phyloP scores from a whole-genome alignment of 2,797 vertebrate species.

The Linurgus olivaceus region DNA sequence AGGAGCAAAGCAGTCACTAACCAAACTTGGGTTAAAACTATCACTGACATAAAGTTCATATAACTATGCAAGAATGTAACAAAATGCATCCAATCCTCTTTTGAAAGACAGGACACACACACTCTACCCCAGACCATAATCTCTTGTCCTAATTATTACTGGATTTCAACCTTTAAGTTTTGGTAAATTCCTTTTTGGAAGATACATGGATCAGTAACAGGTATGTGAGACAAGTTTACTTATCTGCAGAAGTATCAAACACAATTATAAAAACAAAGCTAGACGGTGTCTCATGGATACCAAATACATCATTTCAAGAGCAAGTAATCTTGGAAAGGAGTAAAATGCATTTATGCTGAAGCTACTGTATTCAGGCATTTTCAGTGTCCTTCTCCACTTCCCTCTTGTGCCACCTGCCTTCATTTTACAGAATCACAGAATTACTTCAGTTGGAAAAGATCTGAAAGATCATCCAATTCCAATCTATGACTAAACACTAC shows the following conservation, averaged over 20 bases:
- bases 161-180: not conserved
- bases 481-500: not conserved
- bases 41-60: not conserved
- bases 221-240: not conserved
- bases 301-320: not conserved
- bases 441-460: not conserved
- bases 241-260: not conserved
- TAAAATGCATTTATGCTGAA: not conserved
- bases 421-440: not conserved
- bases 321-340: not conserved
- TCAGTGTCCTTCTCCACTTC: not conserved
- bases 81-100: not conserved
- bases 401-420: not conserved
- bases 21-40: not conserved
- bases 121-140: not conserved
- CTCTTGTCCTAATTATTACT: not conserved
- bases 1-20: not conserved
- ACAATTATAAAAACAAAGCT: not conserved
- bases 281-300: not conserved
- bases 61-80: not conserved
- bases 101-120: not conserved
- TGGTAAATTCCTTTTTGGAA: not conserved
- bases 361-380: not conserved
- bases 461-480: not conserved
- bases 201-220: accelerated